Evolutionary conservation across 1,140 invertebrate species (phyloP).

Genomic region (Pseudomyrmex pallidus): DNA sequence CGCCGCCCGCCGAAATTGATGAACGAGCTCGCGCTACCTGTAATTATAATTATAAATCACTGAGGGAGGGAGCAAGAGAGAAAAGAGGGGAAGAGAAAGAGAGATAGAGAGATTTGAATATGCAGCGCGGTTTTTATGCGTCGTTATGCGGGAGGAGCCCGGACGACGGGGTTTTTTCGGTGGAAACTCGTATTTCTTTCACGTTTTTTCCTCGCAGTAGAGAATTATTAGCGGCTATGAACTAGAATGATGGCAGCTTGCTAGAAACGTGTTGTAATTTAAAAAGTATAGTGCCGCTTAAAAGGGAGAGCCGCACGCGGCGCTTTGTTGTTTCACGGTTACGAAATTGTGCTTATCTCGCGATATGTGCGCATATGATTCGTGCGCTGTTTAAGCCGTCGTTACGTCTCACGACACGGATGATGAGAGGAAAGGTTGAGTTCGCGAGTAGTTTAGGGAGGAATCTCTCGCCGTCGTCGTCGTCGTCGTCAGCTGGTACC

Average conservation of each 20-base stretch:
- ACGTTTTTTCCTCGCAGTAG: neutral
- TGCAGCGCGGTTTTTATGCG: constrained; percentile 59
- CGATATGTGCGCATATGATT: constrained; percentile 23
- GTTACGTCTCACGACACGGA: constrained; percentile 34
- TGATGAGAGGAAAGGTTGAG: neutral
- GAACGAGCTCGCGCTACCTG: constrained; percentile 74
- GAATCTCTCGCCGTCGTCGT: constrained; percentile 11
- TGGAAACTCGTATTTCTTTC: constrained; percentile 49
- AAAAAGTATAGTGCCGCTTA: neutral
- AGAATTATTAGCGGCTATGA: constrained; percentile 50
- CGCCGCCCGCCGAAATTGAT: constrained; percentile 76
- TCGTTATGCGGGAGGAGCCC: constrained; percentile 25
- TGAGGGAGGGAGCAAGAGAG: constrained; percentile 2
- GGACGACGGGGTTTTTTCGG: constrained; percentile 24
- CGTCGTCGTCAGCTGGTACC: constrained; percentile 56
- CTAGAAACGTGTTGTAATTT: constrained; percentile 41
- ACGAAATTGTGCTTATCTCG: constrained; percentile 12
- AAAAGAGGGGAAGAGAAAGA: too few species aligned
- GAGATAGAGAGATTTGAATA: constrained; percentile 35
- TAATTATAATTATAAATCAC: constrained; percentile 82
- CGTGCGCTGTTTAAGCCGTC: constrained; percentile 19
- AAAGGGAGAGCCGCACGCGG: neutral
- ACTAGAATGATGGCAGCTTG: constrained; percentile 30
- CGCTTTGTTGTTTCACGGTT: constrained; percentile 15
- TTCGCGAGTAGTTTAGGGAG: constrained; percentile 50